Conservation (phyloP, 2,888 invertebrate species). For the Anthophora plumipes region DNA sequence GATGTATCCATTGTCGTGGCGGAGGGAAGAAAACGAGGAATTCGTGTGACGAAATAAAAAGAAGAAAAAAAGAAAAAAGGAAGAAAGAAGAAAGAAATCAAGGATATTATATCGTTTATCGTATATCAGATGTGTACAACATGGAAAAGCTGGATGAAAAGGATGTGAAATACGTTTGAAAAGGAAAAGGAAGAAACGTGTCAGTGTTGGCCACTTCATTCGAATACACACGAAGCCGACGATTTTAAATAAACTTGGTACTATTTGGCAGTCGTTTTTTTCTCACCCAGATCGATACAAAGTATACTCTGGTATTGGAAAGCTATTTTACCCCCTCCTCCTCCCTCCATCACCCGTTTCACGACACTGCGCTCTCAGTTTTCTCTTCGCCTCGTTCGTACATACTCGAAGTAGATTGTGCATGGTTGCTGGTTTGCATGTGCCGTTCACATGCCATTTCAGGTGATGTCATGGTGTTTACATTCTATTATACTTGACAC, state of each 20-base stretch:
- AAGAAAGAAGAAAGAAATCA: too few species aligned
- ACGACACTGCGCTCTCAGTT: constrained; percentile 1
- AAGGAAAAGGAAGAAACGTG: background rate
- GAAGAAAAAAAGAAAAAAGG: too few species aligned
- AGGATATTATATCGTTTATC: too few species aligned
- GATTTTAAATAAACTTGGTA: constrained; percentile 34
- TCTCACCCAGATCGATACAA: constrained; percentile 35
- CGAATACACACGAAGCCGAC: background rate
- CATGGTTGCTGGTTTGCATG: constrained; percentile 49
- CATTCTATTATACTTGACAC: constrained; percentile 53
- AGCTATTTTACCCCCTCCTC: constrained; percentile 36
- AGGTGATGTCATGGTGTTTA: constrained; percentile 47
- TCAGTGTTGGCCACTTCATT: background rate
- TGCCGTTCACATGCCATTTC: constrained; percentile 40
- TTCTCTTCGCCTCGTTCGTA: constrained; percentile 25
- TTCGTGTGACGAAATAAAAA: background rate
- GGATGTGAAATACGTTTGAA: background rate
- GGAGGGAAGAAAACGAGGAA: constrained; percentile 40
- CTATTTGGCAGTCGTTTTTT: constrained; percentile 20
- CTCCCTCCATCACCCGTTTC: background rate
- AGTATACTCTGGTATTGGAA: constrained; percentile 35
- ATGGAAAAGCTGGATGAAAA: background rate
- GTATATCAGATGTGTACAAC: too few species aligned
- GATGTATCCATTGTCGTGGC: background rate
- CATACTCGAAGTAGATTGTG: constrained; percentile 48